Evolutionary conservation across 1,140 invertebrate species (phyloP).

Genomic region (Pachypeltis micranthus): DNA sequence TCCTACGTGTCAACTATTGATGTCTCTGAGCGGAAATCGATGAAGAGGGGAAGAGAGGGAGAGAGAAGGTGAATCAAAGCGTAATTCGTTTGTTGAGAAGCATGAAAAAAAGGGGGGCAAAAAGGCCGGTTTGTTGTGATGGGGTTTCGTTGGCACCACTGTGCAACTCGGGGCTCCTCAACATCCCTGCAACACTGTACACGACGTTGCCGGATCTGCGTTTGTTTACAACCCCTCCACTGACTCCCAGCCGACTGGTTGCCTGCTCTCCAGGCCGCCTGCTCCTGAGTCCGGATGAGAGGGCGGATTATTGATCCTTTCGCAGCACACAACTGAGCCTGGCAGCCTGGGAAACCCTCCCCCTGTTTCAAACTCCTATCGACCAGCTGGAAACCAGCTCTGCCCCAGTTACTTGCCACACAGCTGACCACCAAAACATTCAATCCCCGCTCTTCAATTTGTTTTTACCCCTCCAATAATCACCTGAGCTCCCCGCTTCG

Average conservation of each 20-base stretch:
- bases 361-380: too few relatives aligned
- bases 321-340: not conserved
- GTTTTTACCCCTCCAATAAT: too few relatives aligned
- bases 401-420: not conserved
- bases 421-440: slow-evolving; percentile 8
- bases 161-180: not conserved
- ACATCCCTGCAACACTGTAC: too few relatives aligned
- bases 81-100: not conserved
- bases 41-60: too few relatives aligned
- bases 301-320: not conserved
- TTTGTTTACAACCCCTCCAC: slow-evolving; percentile 2
- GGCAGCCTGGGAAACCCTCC: not conserved
- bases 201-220: slow-evolving; percentile 1
- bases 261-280: not conserved
- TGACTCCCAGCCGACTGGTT: not conserved
- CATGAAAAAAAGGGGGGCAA: not conserved
- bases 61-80: slow-evolving; percentile 1
- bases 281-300: too few relatives aligned
- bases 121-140: slow-evolving; percentile 1
- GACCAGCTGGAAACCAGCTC: slow-evolving; percentile 9
- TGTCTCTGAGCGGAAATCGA: too few relatives aligned
- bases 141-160: not conserved
- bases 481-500: too few relatives aligned
- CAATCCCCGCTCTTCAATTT: too few relatives aligned
- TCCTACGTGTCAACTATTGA: too few relatives aligned